Conservation (phyloP, 2,888 invertebrate species). For the Prenolepis imparis region DNA sequence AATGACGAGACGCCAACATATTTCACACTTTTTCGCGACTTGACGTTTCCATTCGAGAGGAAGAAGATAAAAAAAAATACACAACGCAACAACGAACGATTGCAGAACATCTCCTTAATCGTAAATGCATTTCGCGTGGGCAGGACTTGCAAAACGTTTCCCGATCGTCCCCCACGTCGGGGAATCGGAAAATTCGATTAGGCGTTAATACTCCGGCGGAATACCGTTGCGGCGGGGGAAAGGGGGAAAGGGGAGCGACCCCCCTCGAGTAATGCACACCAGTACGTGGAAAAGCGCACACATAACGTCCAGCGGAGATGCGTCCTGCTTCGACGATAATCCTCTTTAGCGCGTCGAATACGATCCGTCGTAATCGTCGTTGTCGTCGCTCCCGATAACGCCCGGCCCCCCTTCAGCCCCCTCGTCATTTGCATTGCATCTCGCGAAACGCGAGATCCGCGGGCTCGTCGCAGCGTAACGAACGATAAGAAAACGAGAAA, state of each 20-base stretch:
- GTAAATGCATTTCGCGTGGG: conserved; percentile 36
- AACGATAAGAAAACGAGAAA: conserved; percentile 28
- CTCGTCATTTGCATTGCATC: background rate
- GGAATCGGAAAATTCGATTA: conserved; percentile 38
- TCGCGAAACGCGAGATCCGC: background rate
- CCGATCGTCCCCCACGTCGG: background rate
- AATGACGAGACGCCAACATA: conserved; percentile 16
- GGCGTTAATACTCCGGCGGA: conserved; percentile 7
- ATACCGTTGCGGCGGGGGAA: background rate
- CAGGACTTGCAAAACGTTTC: conserved; percentile 37
- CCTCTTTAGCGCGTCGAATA: conserved; percentile 6
- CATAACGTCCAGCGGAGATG: background rate
- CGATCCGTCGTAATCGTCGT: background rate
- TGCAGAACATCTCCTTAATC: conserved; percentile 11
- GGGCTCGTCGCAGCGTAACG: background rate
- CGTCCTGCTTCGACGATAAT: conserved; percentile 11
- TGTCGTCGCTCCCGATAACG: conserved; percentile 1
- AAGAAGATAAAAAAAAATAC: background rate
- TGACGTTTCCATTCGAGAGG: background rate
- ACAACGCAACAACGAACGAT: background rate
- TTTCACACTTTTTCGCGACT: background rate
- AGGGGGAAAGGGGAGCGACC: no score
- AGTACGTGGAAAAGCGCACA: background rate
- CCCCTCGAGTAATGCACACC: background rate
- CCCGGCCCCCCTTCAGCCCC: background rate